Evolutionary conservation across 2,113 vertebrate species (phyloP).

Genomic region (Ciconia stormi): DNA sequence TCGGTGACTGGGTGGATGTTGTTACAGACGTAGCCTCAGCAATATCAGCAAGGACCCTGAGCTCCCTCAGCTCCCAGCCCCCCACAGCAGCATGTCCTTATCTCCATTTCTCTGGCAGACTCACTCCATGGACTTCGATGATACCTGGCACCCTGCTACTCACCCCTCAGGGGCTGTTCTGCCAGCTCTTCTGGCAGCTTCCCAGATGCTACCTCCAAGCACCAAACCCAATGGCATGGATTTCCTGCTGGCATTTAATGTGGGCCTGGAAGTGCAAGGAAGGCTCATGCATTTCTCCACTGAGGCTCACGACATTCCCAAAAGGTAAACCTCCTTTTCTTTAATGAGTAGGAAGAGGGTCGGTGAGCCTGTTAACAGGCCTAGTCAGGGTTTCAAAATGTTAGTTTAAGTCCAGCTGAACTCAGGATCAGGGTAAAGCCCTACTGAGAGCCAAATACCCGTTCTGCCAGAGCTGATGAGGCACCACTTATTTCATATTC

Average conservation of each 20-base stretch:
- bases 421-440: not conserved
- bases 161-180: constrained; percentile 87
- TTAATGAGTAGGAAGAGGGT: accelerated
- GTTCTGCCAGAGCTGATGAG: not conserved
- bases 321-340: constrained; percentile 71
- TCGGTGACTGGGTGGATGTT: not conserved
- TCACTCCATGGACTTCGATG: constrained; percentile 92
- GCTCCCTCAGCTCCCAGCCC: not conserved
- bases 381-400: not conserved
- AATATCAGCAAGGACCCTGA: not conserved
- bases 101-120: constrained; percentile 60
- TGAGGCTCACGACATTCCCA: constrained; percentile 85
- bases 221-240: constrained; percentile 82
- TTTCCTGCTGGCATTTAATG: constrained; percentile 84
- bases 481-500: too few species aligned
- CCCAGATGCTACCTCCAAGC: constrained; percentile 79
- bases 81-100: not conserved
- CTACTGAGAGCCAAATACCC: not conserved
- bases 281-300: constrained; percentile 87
- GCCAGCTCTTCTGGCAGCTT: constrained; percentile 84
- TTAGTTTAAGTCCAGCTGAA: not conserved
- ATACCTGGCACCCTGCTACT: constrained; percentile 90
- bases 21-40: not conserved
- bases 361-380: not conserved
- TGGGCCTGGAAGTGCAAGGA: constrained; percentile 88